Base-by-base conservation (phyloP, 1,140 invertebrate genomes). In the Ptiloglossa arizonensis region DNA sequence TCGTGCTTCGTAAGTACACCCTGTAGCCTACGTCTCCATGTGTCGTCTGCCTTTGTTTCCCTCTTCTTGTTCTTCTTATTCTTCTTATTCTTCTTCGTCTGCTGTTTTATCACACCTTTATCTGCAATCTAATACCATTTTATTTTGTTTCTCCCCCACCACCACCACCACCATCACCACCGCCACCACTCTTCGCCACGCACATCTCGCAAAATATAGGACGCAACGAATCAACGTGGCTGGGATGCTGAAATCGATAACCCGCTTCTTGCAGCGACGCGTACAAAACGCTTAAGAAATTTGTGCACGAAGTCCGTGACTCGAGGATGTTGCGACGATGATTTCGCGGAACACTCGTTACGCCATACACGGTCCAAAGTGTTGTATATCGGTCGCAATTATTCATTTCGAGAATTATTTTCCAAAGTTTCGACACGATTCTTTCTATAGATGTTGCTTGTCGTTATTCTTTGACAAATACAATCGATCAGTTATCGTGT, bases 181-280 rank as follows among this genome's bases (percentile, higher is more conserved):
- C 41, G 8, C 11, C 8, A 2, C 41, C 41, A 80, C 74, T 67
- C 71, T 73, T 72, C 69, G 72, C 72, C 72, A 64, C 74, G 63
- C 76, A 77, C 38, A 72, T 81, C 54, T 54, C 59, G 62, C 79
- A 85, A 64, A 88, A 88, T 87, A 86, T 89, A 89, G 88, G 89
- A 87, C 73, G 85, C 86, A 87, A 79, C 85, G 87, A 86, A 87
- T 85, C 89, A 87, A 88, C 74, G 83, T 79, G 64, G 76, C 87
- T 87, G 87, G 89, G 89, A 89, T 89, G 89, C 87, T 88, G 89
- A 89, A 90, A 91, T 91, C 90, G 88, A 90, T 91, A 90, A 90
- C 87, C 82, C 69, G 86, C 86, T 90, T 90, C 76, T 86, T 81
- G 80, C 82, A 83, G 83, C 87, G 68, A 86, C 81, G 63, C 70